A percentile compares a stretch with the other conserved stretches of the same genome.
Conservation (phyloP, 2,797 vertebrate species). For the Orestias chungarensis region DNA sequence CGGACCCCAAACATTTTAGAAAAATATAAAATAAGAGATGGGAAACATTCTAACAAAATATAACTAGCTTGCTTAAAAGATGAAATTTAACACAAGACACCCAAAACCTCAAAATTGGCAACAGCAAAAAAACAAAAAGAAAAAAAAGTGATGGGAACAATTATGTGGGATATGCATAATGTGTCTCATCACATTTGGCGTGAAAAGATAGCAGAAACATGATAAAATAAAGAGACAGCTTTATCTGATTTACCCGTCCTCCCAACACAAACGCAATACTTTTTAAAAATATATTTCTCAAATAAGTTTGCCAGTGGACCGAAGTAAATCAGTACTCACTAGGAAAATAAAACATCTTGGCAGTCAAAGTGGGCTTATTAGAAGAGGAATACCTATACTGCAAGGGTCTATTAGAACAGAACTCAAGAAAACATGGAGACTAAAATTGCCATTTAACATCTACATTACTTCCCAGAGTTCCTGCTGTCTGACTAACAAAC, state of each 20-base stretch:
- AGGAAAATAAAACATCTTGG: not conserved
- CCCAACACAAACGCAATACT: slow-evolving; percentile 17
- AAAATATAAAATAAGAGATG: too few species aligned
- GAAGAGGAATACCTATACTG: slow-evolving; percentile 25
- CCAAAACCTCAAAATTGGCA: too few species aligned
- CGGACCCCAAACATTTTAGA: too few species aligned
- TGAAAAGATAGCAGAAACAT: too few species aligned
- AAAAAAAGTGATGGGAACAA: too few species aligned
- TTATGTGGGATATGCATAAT: not conserved
- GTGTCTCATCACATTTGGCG: too few species aligned
- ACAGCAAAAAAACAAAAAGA: too few species aligned
- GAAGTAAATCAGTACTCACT: slow-evolving; percentile 43
- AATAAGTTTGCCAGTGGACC: slow-evolving; percentile 11
- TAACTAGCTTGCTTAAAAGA: too few species aligned
- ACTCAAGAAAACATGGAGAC: slow-evolving; percentile 8
- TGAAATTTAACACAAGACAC: too few species aligned
- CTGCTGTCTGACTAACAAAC: slow-evolving; percentile 29
- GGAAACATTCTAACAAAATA: too few species aligned
- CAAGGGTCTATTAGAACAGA: slow-evolving; percentile 20
- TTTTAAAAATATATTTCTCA: too few species aligned
- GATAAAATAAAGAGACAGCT: too few species aligned
- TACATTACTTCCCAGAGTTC: slow-evolving; percentile 1
- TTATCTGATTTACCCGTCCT: slow-evolving; percentile 6
- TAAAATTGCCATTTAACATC: slow-evolving; percentile 22
- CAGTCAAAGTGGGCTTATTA: slow-evolving; percentile 21